Conservation (phyloP, 1,140 invertebrate genomes). For the Zaprionus kolodkinae region DNA sequence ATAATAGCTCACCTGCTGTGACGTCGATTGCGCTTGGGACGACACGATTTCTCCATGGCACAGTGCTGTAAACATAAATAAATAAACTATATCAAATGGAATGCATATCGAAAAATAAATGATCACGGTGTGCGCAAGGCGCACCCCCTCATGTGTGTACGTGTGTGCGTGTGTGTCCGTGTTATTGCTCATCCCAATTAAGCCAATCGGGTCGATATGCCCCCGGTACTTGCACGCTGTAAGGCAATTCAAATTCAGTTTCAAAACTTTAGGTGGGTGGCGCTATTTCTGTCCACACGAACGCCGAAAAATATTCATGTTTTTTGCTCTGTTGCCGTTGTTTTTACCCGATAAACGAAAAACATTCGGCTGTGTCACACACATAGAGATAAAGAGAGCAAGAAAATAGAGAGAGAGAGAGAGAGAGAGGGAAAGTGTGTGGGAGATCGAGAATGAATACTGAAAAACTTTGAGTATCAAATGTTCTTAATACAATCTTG, state of each 20-base stretch:
- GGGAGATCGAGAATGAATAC: background rate
- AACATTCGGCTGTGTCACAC: slow-evolving; percentile 54
- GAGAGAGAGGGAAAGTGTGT: slow-evolving; percentile 13
- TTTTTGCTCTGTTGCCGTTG: slow-evolving; percentile 69
- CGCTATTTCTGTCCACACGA: slow-evolving; percentile 67
- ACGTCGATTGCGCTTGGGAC: slow-evolving; percentile 86
- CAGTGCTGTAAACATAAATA: slow-evolving; percentile 29
- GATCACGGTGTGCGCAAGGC: background rate
- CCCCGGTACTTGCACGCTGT: slow-evolving; percentile 38
- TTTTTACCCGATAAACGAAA: slow-evolving; percentile 57
- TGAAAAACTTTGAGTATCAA: slow-evolving; percentile 24
- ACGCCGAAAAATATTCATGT: slow-evolving; percentile 65
- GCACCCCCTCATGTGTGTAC: slow-evolving; percentile 2
- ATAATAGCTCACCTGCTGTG: slow-evolving; percentile 82
- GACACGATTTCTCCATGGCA: slow-evolving; percentile 71
- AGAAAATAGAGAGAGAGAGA: slow-evolving; percentile 15
- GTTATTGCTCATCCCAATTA: slow-evolving; percentile 54
- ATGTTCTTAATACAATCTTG: slow-evolving; percentile 26
- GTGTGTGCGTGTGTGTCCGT: background rate
- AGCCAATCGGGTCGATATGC: slow-evolving; percentile 50
- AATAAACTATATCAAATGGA: slow-evolving; percentile 17
- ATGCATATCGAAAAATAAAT: slow-evolving; percentile 17
- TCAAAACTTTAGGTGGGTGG: slow-evolving; percentile 76
- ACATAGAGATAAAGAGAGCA: slow-evolving; percentile 16
- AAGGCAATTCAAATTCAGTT: slow-evolving; percentile 58